Base-by-base conservation (phyloP, 2,797 vertebrate genomes). In the Phoeniculus purpureus region DNA sequence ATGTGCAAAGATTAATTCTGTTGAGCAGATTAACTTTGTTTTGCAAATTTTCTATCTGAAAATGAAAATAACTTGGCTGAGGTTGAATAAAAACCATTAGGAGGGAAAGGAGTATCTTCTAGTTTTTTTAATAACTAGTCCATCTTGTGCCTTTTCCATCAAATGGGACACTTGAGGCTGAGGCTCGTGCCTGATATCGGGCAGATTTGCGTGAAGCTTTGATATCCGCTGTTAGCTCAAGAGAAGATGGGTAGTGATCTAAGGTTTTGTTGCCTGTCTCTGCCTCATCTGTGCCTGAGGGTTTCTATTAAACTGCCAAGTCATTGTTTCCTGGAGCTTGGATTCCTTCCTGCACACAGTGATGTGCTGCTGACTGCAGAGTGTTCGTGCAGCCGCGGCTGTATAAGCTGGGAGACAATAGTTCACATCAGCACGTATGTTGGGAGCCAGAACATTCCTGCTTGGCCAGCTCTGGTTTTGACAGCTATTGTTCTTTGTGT, bases 381-480 rank as follows among this genome's bases (percentile, higher is more conserved):
- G 76, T 0, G 15, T 79, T 83, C 50, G 1, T 1, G 34, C 59
- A 71, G 89, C 81, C 66, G 1, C 3, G 60, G 83, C 88, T 1
- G 0, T 55, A 85, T 62, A 61, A 81, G 78, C 88, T 34, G 51
- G 45, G 67, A 66, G 47, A 92, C 78, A 93, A 82, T 40, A 60
- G 90, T 3, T 88, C 89, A 45, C 72, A 59, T 86, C 77, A 32
- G 65, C 91, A 45, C 3, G 0, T 45, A 6, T 0, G 0, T 20
- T 17, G 27, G 43, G 73, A 58, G 78, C 86, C 81, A 90, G 90
- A 91, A 91, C 67, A 18, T 87, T 92, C 92, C 80, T 94, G 92
- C 72, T 85, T 61, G 87, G 75, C 81, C 2, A 0, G 52, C 71
- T 54, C 77, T 3, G 54, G 19, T 31, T 83, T 26, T 76, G 64